Evolutionary conservation across 2,113 vertebrate species (phyloP), one percentile per base, ranked within the genome.

Genomic region (Odocoileus hemionus): DNA sequence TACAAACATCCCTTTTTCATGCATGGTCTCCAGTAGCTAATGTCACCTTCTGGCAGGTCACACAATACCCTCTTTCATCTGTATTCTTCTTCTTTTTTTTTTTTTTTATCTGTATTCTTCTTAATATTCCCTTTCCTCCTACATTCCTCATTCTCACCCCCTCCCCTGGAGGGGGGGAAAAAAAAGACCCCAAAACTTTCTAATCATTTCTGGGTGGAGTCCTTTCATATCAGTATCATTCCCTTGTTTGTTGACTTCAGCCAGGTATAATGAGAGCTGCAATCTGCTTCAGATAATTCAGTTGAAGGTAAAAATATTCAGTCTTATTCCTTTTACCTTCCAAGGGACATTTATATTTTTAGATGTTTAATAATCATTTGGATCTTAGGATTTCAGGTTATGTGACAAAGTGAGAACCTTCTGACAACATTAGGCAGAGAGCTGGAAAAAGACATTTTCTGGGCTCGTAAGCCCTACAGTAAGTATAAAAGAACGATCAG

Each of bases 311-410:
- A 84, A 92, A 92, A 85, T 50, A 78, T 39, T 79, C 50, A 93
- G 36, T 86, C 39, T n/a, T 91, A 94, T n/a, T 89, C n/a, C 64
- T 94, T 93, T 74, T 83, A 64, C 16, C 33, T 95, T 93, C 39
- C 78, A 28, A 93, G 93, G 33, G 45, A 93, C 83, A 97, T 52
- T 93, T 84, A 55, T 26, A 67, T 78, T 95, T 94, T 94, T 92
- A 80, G 19, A 43, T 43, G 19, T 90, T 70, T 94, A 91, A 82
- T 36, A 85, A 86, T 82, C 58, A 55, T 78, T 61, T 85, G 83
- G 79, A 28, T 61, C 16, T 45, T 14, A 92, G 74, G 28, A 79
- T 67, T 94, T 98, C 45, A 60, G 8, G 61, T 88, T 83, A 96
- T n/a, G n/a, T 84, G 86, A 89, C 43, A 95, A 82, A 88, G 7